phyloP scores from a whole-genome alignment of 1,140 invertebrate species.

The Diachasma alloeum region DNA sequence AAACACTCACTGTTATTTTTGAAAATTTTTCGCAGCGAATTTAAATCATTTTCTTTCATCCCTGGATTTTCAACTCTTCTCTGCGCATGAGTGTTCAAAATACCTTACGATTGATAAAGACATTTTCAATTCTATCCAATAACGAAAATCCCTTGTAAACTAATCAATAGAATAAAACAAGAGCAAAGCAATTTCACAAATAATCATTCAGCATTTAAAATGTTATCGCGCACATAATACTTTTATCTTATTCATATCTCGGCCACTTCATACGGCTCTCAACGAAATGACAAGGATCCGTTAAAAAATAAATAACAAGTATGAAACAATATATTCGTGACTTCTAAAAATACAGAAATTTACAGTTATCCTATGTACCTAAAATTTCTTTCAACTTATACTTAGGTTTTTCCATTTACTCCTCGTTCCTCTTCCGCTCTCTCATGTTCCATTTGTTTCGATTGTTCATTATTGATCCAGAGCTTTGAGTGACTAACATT shows the following conservation, averaged over 20 bases:
- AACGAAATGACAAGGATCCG: slow-evolving; percentile 24
- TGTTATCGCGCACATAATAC: neutral
- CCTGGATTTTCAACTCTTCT: neutral
- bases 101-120: neutral
- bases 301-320: slow-evolving; percentile 52
- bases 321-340: slow-evolving; percentile 43
- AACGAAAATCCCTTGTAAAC: neutral
- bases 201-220: neutral
- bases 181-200: neutral
- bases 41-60: neutral
- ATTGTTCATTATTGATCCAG: neutral
- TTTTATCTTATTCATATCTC: neutral
- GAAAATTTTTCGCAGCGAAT: neutral
- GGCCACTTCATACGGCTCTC: neutral
- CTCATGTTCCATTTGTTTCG: neutral
- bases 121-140: neutral
- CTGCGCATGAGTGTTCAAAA: neutral
- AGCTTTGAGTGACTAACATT: neutral
- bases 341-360: slow-evolving; percentile 46
- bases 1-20: neutral
- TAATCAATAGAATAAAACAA: neutral
- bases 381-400: neutral
- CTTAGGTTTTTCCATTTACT: neutral
- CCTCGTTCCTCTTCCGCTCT: too few relatives aligned
- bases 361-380: slow-evolving; percentile 40